phyloP scores from a whole-genome alignment of 2,888 invertebrate genomes.

The Nebria brevicollis region DNA sequence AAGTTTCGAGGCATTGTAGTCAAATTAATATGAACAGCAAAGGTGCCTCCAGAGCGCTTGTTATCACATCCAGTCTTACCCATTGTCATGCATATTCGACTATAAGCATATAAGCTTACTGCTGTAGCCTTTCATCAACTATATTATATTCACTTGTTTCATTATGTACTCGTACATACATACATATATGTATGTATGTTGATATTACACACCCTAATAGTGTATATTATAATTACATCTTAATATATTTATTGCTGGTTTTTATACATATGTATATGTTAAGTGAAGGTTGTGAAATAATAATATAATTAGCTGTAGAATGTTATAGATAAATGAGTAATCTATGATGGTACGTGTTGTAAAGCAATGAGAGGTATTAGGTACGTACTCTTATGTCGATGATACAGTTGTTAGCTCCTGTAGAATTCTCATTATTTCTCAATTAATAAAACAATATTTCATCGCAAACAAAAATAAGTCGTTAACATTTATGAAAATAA shows the following conservation, averaged over 20 bases:
- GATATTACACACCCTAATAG: conserved; percentile 6
- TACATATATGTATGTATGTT: background rate
- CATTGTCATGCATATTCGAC: conserved; percentile 5
- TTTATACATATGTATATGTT: no score
- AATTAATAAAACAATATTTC: conserved; percentile 36
- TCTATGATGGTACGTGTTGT: no score
- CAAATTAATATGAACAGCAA: conserved; percentile 26
- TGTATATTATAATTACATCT: no score
- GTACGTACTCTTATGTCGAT: background rate
- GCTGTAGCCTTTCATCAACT: background rate
- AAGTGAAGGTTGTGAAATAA: no score
- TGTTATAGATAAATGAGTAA: no score
- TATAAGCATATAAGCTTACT: background rate
- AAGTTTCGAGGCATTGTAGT: conserved; percentile 12
- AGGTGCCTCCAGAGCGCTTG: background rate
- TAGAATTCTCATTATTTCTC: conserved; percentile 34
- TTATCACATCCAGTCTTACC: conserved; percentile 28
- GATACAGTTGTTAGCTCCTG: background rate
- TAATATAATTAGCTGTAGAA: no score
- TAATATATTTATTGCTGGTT: no score
- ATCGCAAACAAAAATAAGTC: conserved; percentile 41
- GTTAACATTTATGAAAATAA: conserved; percentile 43
- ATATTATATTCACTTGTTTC: background rate
- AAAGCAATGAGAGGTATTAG: no score
- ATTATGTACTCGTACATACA: conserved; percentile 2